A percentile compares a stretch with the other conserved stretches of the same genome.
Conservation (phyloP, 2,113 vertebrate species). For the Heterotilapia buettikoferi region DNA sequence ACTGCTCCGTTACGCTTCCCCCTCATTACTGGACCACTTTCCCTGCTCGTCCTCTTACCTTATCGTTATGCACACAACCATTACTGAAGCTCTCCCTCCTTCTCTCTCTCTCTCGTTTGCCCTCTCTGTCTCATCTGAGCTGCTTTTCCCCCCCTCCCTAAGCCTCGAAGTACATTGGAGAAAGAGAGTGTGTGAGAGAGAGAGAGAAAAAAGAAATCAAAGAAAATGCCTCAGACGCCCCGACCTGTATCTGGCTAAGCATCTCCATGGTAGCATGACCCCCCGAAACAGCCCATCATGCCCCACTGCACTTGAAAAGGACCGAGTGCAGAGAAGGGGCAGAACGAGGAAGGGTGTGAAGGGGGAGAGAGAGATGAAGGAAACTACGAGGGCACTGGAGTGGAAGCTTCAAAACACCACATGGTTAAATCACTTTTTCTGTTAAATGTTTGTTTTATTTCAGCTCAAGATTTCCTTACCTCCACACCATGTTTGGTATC, state of each 20-base stretch:
- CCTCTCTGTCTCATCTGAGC: constrained; percentile 11
- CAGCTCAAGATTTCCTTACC: background rate
- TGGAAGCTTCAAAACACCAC: constrained; percentile 4
- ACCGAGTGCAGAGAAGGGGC: constrained; percentile 6
- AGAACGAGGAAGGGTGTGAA: constrained; percentile 2
- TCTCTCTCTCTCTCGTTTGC: background rate
- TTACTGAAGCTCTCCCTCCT: constrained; percentile 1
- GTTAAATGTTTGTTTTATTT: constrained; percentile 18
- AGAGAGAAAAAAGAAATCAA: constrained; percentile 3
- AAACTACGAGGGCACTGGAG: background rate
- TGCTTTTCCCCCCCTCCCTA: constrained; percentile 37
- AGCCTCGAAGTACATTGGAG: constrained; percentile 29
- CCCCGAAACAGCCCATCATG: constrained; percentile 55
- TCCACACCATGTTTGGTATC: background rate
- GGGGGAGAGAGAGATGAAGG: background rate
- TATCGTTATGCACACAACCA: constrained; percentile 8
- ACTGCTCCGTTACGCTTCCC: constrained; percentile 33
- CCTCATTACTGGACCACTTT: constrained; percentile 44
- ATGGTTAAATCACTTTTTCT: constrained; percentile 17
- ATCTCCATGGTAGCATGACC: constrained; percentile 65
- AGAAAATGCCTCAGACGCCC: constrained; percentile 49
- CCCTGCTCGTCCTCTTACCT: constrained; percentile 25
- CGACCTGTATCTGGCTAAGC: constrained; percentile 57
- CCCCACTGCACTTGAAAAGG: constrained; percentile 62
- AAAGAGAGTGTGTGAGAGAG: background rate